Base-by-base conservation (phyloP, 1,140 invertebrate species). In the Octopus bimaculoides region DNA sequence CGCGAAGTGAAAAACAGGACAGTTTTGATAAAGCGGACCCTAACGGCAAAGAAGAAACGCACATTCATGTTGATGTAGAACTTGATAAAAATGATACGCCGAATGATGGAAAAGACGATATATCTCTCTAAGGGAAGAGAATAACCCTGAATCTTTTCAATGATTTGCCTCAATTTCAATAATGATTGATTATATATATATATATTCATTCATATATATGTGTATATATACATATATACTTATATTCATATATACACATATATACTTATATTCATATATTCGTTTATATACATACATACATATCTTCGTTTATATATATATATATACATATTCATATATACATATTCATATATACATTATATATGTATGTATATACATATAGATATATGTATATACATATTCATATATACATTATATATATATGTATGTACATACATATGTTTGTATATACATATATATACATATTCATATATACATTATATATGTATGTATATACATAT, bases 311-410 rank as follows among this genome's bases (percentile, higher is more conserved):
- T 61, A 9, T 61, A 61, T 17, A 17, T 61, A 3, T 61, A 55
- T 78, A 74, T 78, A 74, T 78, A 55, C 78, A 74, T 75, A 74
- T 81, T 54, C 74, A 55, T 78, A 73, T 78, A 54, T 81, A 69
- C 5, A 69, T 69, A 69, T 17, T n/a, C 66, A 10, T 17, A 69
- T 3, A 69, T 17, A 69, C 3, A 0, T 17, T n/a, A 71, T 71
- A 14, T 71, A 71, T 71, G 1, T 71, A 71, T 6, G 3, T 71
- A 71, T 71, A 17, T 71, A 1, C 26, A 17, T 71, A 17, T 71
- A 17, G 4, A 71, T 71, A 14, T 71, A 69, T 69, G 3, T 69
- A 69, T 69, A 17, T 69, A 69, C 5, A 69, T 17, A 6, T 17
- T 5, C 3, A 2, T 41, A 41, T 41, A 41, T 41, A 41, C 2